Evolutionary conservation across 2,113 vertebrate species (phyloP), one percentile per base, ranked within the genome.

Genomic region (Sylvia atricapilla): DNA sequence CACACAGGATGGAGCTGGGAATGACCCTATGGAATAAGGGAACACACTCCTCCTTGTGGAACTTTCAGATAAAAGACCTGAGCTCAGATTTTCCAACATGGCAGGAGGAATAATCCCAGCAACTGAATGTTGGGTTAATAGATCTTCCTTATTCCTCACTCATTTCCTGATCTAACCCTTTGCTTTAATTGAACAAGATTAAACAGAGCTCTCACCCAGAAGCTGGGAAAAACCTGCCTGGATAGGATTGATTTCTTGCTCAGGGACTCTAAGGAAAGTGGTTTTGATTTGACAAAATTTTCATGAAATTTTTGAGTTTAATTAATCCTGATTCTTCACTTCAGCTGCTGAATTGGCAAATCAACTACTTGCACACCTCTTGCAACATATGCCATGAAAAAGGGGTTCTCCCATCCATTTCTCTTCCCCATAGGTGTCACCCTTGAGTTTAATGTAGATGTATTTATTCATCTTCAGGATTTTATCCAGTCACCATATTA

Each of bases 391-490:
- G 0, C 49, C 37, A 0, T 35, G 72, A 20, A 31, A 66, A 87
- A 52, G 23, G 30, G 5, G 3, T 67, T 84, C n/a, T 2, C 53
- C 30, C n/a, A 6, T 12, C 43, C 67, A 39, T 24, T 60, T 49
- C 30, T 79, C 23, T 66, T 52, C 43, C 92, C 94, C 35, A 1
- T 74, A 95, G 94, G 87, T 92, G 94, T 96, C 96, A 90, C 92
- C 82, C 68, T 80, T 55, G 93, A 94, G 94, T 94, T 94, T 75
- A 37, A 6, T 7, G 31, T 39, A 60, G 50, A 22, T 12, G 27
- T 15, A 1, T 8, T 82, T 2, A 0, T 66, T 74, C 28, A 9
- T 33, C 72, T 52, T 52, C 33, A n/a, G 2, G 18, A 31, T 64
- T 74, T 82, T 14, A 58, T n/a, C 74, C 81, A 30, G n/a, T 11